Base-by-base conservation (phyloP, 1,140 invertebrate species). In the Zophobas morio region DNA sequence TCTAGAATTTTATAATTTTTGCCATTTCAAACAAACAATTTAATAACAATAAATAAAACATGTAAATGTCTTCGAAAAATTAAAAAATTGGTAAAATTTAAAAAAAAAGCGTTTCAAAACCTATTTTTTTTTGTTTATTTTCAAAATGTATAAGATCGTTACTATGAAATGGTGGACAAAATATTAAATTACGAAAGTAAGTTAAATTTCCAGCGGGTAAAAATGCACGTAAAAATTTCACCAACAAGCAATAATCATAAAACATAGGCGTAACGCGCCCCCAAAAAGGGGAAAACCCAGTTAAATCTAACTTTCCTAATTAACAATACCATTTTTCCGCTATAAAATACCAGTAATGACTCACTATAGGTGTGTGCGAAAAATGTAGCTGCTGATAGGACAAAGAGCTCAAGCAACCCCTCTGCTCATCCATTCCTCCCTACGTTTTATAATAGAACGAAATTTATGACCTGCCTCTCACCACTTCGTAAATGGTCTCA, bases 351-450 rank as follows among this genome's bases (percentile, higher is more conserved):
- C 20, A 35, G 20, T n/a, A 35, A 40, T 66, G 60, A 66, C 2
- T 66, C 60, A 66, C 39, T 5, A 36, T 42, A 66, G 60, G 60
- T 66, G 60, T 66, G 60, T 40, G 39, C 39, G 39, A 66, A 66
- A 66, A 46, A 46, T 57, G 3, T 6, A 51, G 20, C 20, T 6
- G 54, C 54, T 47, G 39, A 66, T 42, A 42, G 60, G 60, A 42
- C 36, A 3, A 34, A 37, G 36, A 6, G 57, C 8, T 51, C n/a
- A 2, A 20, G 8, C 42, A 20, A 20, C 20, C 49, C 49, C 49
- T 20, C 49, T 51, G 49, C n/a, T 51, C 20, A n/a, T 4, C 49
- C 42, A 4, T 8, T 8, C 3, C 40, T 42, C 60, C 60, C 60
- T 57, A 34, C 54, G 1, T 57, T 57, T 33, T 33, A 33, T 47